Percentiles rank a stretch among this genome's conserved stretches.
phyloP scores from a whole-genome alignment of 2,797 vertebrate genomes.

The Clamator glandarius region DNA sequence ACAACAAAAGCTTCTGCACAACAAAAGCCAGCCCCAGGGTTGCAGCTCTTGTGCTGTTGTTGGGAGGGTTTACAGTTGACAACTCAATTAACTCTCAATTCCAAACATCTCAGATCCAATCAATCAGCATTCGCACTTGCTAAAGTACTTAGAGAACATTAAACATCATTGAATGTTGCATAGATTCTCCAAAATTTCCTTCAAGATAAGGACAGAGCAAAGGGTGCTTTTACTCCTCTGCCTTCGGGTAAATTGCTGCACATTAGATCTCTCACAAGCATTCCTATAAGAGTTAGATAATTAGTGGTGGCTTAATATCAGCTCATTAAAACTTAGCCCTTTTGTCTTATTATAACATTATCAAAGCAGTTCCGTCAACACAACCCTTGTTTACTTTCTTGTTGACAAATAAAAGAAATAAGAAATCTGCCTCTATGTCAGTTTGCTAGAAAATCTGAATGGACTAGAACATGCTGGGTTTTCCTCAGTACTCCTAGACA shows the following conservation, averaged over 20 bases:
- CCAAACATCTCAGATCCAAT: conserved; percentile 42
- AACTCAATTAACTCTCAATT: conserved; percentile 51
- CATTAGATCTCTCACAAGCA: background rate
- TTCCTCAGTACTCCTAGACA: background rate
- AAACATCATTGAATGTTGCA: background rate
- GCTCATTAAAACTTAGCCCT: conserved; percentile 37
- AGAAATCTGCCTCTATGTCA: background rate
- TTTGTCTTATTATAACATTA: background rate
- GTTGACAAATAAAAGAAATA: background rate
- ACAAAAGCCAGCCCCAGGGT: background rate
- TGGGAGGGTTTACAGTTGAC: conserved; percentile 6
- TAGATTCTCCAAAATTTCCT: background rate
- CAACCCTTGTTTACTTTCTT: background rate
- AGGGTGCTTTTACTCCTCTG: background rate
- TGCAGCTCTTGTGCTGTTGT: background rate
- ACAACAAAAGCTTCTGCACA: conserved; percentile 9
- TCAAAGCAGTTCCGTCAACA: conserved; percentile 32
- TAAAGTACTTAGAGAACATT: conserved; percentile 10
- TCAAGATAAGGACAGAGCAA: background rate
- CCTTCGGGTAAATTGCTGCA: background rate
- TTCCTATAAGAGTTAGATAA: background rate
- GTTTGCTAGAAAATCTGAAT: background rate
- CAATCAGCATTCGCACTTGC: background rate
- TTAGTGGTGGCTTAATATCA: conserved; percentile 28
- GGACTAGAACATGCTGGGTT: background rate